Base-by-base conservation (phyloP, 37 sponge, comb jelly and placozoan genomes). In the Halisarca cf. caerulea region DNA sequence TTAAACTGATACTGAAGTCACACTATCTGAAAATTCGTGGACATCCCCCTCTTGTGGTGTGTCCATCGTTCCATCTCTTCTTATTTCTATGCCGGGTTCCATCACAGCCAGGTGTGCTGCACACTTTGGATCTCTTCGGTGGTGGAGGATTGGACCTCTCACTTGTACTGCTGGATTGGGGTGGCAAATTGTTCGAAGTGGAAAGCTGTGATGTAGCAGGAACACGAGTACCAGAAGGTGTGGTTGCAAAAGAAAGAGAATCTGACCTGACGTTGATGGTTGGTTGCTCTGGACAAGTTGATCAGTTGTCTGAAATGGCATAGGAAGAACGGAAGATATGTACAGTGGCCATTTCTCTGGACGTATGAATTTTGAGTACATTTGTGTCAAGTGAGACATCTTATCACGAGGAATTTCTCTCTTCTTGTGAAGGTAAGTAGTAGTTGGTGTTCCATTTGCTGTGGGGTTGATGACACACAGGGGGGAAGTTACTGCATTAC, bases 371-470 rank as follows among this genome's bases (percentile, higher is more conserved):
- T 69, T 69, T 32, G 23, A n/a, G 68, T 66, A 66, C 68, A 66
- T 66, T 27, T 66, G 68, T 66, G 68, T 66, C 68, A 66, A n/a
- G 27, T 66, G 68, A 8, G 28, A 18, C 21, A 66, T 66, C 68
- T 66, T 66, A 9, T 66, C 68, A 24, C 25, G 9, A 25, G 68
- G 68, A 9, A 66, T 25, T 14, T 15, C 27, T 25, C 27, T 15
- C 35, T 21, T 2, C 27, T 20, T 21, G 27, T 69, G 37, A 28
- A 32, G 27, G 37, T 69, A 69, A 34, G 34, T 35, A 20, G 37
- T 32, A 9, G 71, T 34, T 69, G 34, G 37, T 3, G 37, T 32
- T 2, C 35, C 34, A 2, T 2, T 32, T 11, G 7, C 71, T 9
- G 71, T 21, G 27, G 71, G 37, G 33, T 69, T 34, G 7, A 28